A percentile compares a stretch with the other conserved stretches of the same genome.
Conservation (phyloP, 2,797 vertebrate species). For the Brachymystax lenok region DNA sequence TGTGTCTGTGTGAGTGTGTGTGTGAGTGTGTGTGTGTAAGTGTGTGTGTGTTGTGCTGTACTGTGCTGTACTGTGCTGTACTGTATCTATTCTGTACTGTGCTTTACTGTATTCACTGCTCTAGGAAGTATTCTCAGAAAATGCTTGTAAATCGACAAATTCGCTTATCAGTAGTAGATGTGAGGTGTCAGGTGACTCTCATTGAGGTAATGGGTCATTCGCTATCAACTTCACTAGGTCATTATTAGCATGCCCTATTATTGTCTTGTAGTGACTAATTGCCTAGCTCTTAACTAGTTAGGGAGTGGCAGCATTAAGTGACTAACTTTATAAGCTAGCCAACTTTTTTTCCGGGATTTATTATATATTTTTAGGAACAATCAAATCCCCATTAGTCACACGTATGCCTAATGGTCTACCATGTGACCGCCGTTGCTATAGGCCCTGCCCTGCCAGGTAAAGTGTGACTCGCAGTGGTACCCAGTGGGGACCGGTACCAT, state of each 20-base stretch:
- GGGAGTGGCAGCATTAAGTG: background rate
- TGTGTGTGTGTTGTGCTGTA: too few relatives aligned
- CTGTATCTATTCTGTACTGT: background rate
- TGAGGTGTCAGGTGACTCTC: background rate
- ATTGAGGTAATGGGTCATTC: background rate
- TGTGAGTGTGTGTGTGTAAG: too few relatives aligned
- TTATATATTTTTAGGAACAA: background rate
- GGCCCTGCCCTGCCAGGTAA: background rate
- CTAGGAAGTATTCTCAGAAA: background rate
- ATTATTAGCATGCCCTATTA: too few relatives aligned
- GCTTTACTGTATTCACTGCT: background rate
- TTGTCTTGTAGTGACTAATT: background rate
- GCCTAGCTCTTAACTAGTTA: background rate
- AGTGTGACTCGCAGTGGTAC: background rate
- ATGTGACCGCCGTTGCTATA: background rate
- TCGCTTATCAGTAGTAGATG: background rate
- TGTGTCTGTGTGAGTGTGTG: too few relatives aligned
- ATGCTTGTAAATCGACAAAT: background rate
- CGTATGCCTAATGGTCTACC: background rate
- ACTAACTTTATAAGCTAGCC: background rate
- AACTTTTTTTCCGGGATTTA: background rate
- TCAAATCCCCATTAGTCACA: background rate
- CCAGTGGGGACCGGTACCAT: background rate
- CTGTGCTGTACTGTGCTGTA: background rate
- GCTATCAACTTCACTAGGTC: background rate